Evolutionary conservation across 2,888 invertebrate species (phyloP), one percentile per base, ranked within the genome.

Genomic region (Pecten maximus): DNA sequence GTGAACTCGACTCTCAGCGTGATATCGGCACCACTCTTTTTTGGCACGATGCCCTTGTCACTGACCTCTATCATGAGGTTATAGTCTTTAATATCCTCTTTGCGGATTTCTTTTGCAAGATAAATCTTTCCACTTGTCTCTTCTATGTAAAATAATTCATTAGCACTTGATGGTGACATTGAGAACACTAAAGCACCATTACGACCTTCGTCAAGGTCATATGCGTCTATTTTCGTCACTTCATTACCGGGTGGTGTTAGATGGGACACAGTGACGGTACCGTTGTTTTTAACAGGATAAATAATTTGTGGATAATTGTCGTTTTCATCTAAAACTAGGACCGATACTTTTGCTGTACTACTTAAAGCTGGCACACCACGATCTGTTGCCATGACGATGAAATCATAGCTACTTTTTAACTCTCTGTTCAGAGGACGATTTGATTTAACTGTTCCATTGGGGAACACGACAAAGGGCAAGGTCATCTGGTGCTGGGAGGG

Each of bases 161-260:
- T 89, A n/a, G 89, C 91, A 60, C 90, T 90, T 6, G 91, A 44
- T 19, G 89, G 88, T 12, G 50, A 87, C 39, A 92, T 91, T 8
- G 87, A 50, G 54, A 74, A 92, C 19, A 23, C 88, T 0, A 91
- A 44, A 8, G 89, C 39, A n/a, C 91, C 91, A 90, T 92, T 92
- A 40, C 88, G 48, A 48, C 91, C 92, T 54, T 91, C 90, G 50
- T 92, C 92, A 40, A 90, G 88, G 87, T 92, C 92, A 89, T 89
- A 90, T 8, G 92, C 92, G 28, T 91, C 90, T 4, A 92, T 87
- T n/a, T 60, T 89, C 19, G 91, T 91, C 19, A 92, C 91, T n/a
- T 91, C 86, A 35, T 91, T 90, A 35, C 91, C 91, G 16, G 89
- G 89, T 12, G 35, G 74, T 74, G 74, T 74, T 28, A 74, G 74